Percentiles rank a stretch among this genome's conserved stretches.
These are phyloP conservation scores for Accipiter virgatus DNA, from an alignment of 2,113 vertebrate species.

Conservation along the genomic window DNA sequence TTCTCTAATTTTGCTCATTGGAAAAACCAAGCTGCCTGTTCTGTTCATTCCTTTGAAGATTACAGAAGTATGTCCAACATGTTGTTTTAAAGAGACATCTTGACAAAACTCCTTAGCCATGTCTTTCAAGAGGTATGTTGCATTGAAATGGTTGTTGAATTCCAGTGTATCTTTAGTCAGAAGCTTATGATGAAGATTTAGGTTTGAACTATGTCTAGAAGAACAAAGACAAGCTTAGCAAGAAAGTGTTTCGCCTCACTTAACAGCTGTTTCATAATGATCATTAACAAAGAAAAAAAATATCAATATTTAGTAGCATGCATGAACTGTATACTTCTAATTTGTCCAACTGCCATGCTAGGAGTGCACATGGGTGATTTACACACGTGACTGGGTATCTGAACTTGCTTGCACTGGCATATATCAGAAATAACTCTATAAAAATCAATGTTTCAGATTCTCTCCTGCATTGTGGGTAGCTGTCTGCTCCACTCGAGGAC, in stretches of 20 bases:
- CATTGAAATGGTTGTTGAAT: constrained; percentile 70
- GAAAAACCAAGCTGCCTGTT: constrained; percentile 87
- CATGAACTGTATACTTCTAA: neutral
- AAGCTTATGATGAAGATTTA: constrained; percentile 93
- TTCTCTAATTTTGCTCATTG: constrained; percentile 80
- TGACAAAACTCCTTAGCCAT: constrained; percentile 77
- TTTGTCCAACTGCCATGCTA: neutral
- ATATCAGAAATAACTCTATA: neutral
- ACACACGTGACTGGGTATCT: neutral
- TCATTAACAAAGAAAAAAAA: constrained; percentile 19
- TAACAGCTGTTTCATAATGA: constrained; percentile 31
- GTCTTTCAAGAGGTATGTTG: constrained; percentile 81
- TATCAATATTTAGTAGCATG: constrained; percentile 20
- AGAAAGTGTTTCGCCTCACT: constrained; percentile 23
- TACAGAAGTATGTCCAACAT: constrained; percentile 84
- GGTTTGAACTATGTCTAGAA: constrained; percentile 92
- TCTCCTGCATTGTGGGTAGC: neutral
- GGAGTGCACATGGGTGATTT: neutral
- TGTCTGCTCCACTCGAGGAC: neutral
- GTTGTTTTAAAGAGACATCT: constrained; percentile 77
- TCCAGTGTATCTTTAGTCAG: constrained; percentile 88
- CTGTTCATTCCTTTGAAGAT: constrained; percentile 89
- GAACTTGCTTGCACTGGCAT: neutral
- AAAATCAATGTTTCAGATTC: neutral
- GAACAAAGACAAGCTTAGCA: constrained; percentile 69